Evolutionary conservation across 2,113 vertebrate genomes (phyloP).

Genomic region (Agelaius tricolor): DNA sequence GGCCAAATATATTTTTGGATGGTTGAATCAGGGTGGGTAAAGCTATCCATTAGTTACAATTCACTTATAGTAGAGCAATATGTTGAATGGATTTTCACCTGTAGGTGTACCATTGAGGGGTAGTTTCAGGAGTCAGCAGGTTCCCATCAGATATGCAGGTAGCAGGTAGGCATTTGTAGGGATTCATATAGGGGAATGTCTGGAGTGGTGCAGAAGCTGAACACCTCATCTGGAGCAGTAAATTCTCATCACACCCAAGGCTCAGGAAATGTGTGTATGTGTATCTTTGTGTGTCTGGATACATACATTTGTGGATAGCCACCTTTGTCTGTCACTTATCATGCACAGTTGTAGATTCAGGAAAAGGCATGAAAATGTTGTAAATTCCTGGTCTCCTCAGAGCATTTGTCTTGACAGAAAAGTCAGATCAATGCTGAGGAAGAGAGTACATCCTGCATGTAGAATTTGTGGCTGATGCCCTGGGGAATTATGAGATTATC

Average conservation of each 20-base stretch:
- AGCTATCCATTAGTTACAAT: background rate
- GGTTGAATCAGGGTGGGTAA: background rate
- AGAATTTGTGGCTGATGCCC: background rate
- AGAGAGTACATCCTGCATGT: background rate
- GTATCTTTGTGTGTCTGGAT: background rate
- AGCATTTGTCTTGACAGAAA: background rate
- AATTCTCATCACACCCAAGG: background rate
- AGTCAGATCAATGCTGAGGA: background rate
- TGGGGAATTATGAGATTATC: conserved; percentile 3
- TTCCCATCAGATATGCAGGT: background rate
- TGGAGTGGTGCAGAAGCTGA: background rate
- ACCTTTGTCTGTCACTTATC: background rate
- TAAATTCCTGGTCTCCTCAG: background rate
- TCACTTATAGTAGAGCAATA: background rate
- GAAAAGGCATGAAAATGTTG: background rate
- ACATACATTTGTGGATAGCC: background rate
- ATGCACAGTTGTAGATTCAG: background rate
- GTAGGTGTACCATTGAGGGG: background rate
- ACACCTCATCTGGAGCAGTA: background rate
- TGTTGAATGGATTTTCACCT: background rate
- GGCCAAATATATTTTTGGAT: background rate
- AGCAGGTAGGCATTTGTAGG: background rate
- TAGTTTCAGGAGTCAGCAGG: background rate
- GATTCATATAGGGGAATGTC: background rate
- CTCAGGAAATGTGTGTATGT: background rate